These are phyloP conservation scores for Acanthosepion esculentum DNA, from an alignment of 2,888 invertebrate species.

Conservation along the genomic window DNA sequence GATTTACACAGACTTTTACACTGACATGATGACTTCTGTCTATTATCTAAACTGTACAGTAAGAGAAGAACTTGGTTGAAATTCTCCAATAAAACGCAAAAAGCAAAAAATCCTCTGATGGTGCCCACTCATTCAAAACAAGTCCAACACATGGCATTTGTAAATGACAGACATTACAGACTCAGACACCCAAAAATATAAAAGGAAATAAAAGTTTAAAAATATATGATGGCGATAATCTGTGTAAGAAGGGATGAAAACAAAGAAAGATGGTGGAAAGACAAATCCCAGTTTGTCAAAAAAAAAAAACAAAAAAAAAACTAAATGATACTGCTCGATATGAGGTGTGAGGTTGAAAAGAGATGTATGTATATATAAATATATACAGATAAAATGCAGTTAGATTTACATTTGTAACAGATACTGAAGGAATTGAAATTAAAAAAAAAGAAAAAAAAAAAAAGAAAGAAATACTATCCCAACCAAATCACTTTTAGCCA, in stretches of 20 bases:
- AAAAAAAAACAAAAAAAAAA: neutral
- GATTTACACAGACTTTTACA: neutral
- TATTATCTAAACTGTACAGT: neutral
- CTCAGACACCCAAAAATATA: neutral
- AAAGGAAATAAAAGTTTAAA: neutral
- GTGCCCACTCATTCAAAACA: neutral
- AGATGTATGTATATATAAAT: neutral
- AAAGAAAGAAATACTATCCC: neutral
- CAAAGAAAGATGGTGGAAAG: neutral
- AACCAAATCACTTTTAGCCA: neutral
- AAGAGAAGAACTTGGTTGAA: neutral
- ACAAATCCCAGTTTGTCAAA: neutral
- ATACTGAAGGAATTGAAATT: neutral
- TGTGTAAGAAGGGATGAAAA: neutral
- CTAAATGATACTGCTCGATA: neutral
- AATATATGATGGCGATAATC: neutral
- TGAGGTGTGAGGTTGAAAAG: neutral
- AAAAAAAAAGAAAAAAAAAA: neutral
- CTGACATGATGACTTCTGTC: neutral
- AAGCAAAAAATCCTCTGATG: neutral
- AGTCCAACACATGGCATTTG: conserved; percentile 18
- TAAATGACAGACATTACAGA: neutral
- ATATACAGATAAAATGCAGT: neutral
- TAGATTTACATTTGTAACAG: neutral
- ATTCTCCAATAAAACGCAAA: neutral